Evolutionary conservation across 2,888 invertebrate species (phyloP).

Genomic region (Nephrocerus scutellatus): DNA sequence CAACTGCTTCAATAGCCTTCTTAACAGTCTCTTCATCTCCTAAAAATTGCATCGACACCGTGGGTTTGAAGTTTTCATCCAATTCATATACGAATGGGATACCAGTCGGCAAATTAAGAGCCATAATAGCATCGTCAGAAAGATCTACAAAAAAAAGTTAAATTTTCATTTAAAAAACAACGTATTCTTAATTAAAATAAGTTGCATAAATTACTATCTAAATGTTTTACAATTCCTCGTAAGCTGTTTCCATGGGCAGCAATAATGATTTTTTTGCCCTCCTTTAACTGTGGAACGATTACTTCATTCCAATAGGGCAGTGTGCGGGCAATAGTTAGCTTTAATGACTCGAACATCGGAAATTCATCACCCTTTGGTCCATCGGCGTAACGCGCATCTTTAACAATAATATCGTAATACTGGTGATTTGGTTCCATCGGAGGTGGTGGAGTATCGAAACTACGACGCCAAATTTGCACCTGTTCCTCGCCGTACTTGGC

Average conservation of each 20-base stretch:
- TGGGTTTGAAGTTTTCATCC: slow-evolving; percentile 68
- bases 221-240: slow-evolving; percentile 80
- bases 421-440: slow-evolving; percentile 72
- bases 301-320: slow-evolving; percentile 85
- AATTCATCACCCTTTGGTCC: slow-evolving; percentile 72
- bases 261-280: slow-evolving; percentile 73
- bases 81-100: slow-evolving; percentile 76
- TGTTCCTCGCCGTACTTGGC: slow-evolving; percentile 81
- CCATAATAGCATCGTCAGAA: slow-evolving; percentile 70
- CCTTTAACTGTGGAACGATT: slow-evolving; percentile 67
- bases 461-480: slow-evolving; percentile 78
- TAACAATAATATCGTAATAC: slow-evolving; percentile 70
- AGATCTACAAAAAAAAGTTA: slow-evolving; percentile 51
- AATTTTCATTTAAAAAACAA: slow-evolving; percentile 49
- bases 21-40: slow-evolving; percentile 75
- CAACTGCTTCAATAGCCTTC: slow-evolving; percentile 75
- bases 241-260: slow-evolving; percentile 86
- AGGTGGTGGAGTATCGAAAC: slow-evolving; percentile 79
- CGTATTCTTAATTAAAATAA: background rate
- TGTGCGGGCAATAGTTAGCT: slow-evolving; percentile 74
- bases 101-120: slow-evolving; percentile 70
- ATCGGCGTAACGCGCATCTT: slow-evolving; percentile 67
- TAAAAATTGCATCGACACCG: slow-evolving; percentile 69
- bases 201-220: slow-evolving; percentile 59
- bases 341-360: slow-evolving; percentile 78